Conservation (phyloP, 1,140 invertebrate genomes). For the Battus philenor region DNA sequence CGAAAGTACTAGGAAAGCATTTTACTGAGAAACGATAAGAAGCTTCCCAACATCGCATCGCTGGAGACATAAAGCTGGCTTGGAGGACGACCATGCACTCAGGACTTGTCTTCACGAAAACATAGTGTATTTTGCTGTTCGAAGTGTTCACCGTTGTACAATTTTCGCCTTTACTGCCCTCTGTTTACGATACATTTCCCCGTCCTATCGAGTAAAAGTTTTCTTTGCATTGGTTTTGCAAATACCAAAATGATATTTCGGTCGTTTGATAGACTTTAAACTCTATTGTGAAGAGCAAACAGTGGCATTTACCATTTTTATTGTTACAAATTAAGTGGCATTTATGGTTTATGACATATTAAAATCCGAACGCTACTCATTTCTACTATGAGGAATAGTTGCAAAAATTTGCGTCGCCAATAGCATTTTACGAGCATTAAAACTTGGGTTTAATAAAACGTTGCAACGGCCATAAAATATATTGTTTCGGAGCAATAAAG, state of each 20-base stretch:
- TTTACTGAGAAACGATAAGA: conserved; percentile 59
- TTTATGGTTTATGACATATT: conserved; percentile 48
- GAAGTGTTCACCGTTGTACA: background rate
- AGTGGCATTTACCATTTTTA: conserved; percentile 1
- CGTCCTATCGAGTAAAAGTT: background rate
- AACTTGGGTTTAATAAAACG: conserved; percentile 19
- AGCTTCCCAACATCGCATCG: conserved; percentile 48
- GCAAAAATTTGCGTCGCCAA: conserved; percentile 31
- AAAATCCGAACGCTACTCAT: conserved; percentile 42
- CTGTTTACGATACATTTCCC: background rate
- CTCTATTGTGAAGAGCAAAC: conserved; percentile 16
- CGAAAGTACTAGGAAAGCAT: conserved; percentile 53
- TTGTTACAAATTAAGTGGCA: conserved; percentile 16
- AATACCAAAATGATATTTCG: conserved; percentile 13
- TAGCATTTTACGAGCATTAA: conserved; percentile 22
- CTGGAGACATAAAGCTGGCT: conserved; percentile 53
- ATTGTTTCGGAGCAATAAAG: conserved; percentile 9
- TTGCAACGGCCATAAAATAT: conserved; percentile 14
- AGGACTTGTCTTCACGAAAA: conserved; percentile 34
- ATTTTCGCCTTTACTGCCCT: conserved; percentile 29
- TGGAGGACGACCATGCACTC: conserved; percentile 54
- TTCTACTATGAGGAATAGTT: conserved; percentile 38
- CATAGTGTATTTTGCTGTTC: conserved; percentile 20
- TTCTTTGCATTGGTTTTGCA: conserved; percentile 9
- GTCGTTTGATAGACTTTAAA: conserved; percentile 14